Evolutionary conservation across 1,140 invertebrate species (phyloP).

Genomic region (Cataglyphis hispanica): DNA sequence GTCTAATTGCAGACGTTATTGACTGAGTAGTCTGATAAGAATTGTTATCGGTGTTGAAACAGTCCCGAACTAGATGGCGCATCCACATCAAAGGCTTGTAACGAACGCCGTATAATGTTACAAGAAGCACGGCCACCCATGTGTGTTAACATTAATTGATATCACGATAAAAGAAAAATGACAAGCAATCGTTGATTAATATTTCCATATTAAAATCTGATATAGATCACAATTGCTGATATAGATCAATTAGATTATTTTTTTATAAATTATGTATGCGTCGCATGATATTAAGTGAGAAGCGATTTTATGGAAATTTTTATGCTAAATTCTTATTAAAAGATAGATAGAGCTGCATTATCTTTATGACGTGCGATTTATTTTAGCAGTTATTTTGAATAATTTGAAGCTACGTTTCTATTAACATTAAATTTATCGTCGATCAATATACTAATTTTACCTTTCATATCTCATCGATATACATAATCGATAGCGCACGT

Average conservation of each 20-base stretch:
- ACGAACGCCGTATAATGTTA: slow-evolving; percentile 23
- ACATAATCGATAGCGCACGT: slow-evolving; percentile 64
- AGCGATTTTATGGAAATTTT: slow-evolving; percentile 1
- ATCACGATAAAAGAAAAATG: neutral
- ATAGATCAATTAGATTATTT: neutral
- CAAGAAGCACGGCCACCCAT: slow-evolving; percentile 18
- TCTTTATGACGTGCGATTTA: too few species aligned
- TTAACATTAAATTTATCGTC: slow-evolving; percentile 28
- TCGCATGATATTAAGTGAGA: neutral
- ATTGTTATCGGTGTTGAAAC: slow-evolving; percentile 43
- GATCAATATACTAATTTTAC: slow-evolving; percentile 15
- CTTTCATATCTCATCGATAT: slow-evolving; percentile 25
- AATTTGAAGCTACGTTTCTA: neutral
- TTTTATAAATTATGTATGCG: neutral
- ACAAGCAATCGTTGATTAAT: neutral
- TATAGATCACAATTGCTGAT: too few species aligned
- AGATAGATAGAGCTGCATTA: neutral
- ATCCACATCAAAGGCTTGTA: neutral
- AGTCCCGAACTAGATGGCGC: slow-evolving; percentile 30
- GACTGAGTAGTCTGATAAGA: slow-evolving; percentile 20
- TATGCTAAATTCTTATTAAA: neutral
- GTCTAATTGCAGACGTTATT: slow-evolving; percentile 24
- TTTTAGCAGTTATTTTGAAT: neutral
- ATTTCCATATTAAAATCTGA: too few species aligned
- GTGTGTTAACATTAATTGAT: neutral